Conservation (phyloP, 2,888 invertebrate species). For the Drosophila ustulata region DNA sequence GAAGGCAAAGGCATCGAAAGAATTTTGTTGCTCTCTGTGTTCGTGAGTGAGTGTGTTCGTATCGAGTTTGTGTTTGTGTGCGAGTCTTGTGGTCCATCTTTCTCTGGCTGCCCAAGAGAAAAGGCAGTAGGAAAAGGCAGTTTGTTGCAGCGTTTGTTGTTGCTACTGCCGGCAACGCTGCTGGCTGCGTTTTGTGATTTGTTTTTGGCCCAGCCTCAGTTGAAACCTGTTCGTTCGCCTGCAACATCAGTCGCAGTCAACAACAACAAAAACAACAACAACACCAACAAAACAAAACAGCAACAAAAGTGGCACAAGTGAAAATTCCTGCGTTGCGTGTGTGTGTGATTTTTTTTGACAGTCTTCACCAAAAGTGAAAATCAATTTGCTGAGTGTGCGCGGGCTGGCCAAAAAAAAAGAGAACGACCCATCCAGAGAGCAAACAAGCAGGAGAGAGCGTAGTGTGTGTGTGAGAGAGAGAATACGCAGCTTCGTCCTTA, state of each 20-base stretch:
- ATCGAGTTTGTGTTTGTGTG: slow-evolving; percentile 33
- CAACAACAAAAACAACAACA: slow-evolving; percentile 32
- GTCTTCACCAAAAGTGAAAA: slow-evolving; percentile 75
- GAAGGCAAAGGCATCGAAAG: slow-evolving; percentile 59
- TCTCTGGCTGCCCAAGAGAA: slow-evolving; percentile 42
- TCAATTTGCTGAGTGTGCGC: slow-evolving; percentile 76
- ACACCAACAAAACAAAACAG: slow-evolving; percentile 48
- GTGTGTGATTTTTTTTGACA: slow-evolving; percentile 67
- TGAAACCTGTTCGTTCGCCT: slow-evolving; percentile 70
- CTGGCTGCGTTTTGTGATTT: slow-evolving; percentile 43
- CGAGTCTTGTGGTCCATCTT: slow-evolving; percentile 37
- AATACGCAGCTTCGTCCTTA: slow-evolving; percentile 57
- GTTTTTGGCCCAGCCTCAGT: slow-evolving; percentile 47
- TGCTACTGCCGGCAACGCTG: slow-evolving; percentile 38
- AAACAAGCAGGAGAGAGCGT: slow-evolving; percentile 18
- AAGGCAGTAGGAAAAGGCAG: slow-evolving; percentile 66
- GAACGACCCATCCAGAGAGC: slow-evolving; percentile 12
- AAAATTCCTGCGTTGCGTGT: slow-evolving; percentile 73
- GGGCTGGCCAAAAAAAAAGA: slow-evolving; percentile 47
- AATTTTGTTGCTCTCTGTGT: slow-evolving; percentile 60
- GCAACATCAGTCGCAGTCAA: slow-evolving; percentile 13
- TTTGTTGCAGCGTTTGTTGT: slow-evolving; percentile 48
- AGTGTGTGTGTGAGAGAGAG: slow-evolving; percentile 20
- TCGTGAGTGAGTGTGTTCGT: slow-evolving; percentile 32
- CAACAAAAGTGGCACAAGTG: slow-evolving; percentile 78